Conservation (phyloP, 2,113 vertebrate genomes). For the Meleagris gallopavo region DNA sequence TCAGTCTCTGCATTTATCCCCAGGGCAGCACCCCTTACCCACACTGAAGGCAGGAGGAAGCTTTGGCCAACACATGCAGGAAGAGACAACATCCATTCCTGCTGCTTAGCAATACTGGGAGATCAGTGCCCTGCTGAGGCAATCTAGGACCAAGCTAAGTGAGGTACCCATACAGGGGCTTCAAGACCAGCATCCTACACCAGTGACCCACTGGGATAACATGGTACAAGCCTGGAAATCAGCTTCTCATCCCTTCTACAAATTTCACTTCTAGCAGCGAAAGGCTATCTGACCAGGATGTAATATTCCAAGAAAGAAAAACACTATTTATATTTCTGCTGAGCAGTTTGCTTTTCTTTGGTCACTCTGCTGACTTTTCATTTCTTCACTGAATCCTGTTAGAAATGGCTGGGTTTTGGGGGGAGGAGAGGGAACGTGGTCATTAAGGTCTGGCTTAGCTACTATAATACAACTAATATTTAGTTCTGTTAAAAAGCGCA, state of each 20-base stretch:
- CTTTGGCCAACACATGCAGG: neutral
- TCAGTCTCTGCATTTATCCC: neutral
- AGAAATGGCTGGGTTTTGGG: neutral
- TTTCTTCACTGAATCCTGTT: constrained; percentile 52
- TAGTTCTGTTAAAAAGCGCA: neutral
- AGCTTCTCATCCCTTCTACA: neutral
- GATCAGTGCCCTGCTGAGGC: neutral
- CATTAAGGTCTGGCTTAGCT: constrained; percentile 58
- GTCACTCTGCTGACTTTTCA: constrained; percentile 59
- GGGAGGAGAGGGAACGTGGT: neutral
- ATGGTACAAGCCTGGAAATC: neutral
- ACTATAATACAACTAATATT: neutral
- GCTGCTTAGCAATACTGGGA: neutral
- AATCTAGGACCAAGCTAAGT: neutral
- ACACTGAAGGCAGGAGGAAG: neutral
- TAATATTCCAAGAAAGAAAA: constrained; percentile 14
- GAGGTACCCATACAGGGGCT: neutral
- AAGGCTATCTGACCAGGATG: neutral
- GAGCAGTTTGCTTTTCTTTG: constrained; percentile 51
- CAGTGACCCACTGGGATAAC: neutral
- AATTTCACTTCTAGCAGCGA: neutral
- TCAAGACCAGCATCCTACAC: neutral
- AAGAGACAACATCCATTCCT: neutral
- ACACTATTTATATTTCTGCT: constrained; percentile 57
- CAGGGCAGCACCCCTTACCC: neutral